These are phyloP conservation scores for Urocitellus parryii DNA, from an alignment of 2,113 vertebrate species.

Conservation along the genomic window DNA sequence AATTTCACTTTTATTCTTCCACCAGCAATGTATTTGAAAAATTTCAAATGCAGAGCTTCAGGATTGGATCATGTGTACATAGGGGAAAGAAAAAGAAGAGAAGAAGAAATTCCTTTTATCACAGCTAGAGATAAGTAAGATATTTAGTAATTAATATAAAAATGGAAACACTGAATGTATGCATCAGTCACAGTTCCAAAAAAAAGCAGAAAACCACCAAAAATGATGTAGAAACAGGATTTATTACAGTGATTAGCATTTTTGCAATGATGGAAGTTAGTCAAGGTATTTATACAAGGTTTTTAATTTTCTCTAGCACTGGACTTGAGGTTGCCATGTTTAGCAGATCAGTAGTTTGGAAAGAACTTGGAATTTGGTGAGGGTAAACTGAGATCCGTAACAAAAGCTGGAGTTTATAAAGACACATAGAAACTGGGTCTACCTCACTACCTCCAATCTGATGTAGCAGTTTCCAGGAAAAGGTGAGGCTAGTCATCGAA, in stretches of 20 bases:
- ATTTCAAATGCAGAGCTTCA: constrained; percentile 16
- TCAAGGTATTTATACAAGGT: background rate
- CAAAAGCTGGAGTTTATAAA: background rate
- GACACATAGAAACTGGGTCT: background rate
- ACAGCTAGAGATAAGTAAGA: background rate
- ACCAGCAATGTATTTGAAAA: background rate
- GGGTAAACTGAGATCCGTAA: background rate
- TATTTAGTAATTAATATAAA: constrained; percentile 1
- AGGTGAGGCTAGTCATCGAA: fast-evolving
- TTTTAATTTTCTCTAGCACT: background rate
- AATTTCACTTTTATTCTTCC: background rate
- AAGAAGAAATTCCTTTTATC: background rate
- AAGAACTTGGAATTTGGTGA: background rate
- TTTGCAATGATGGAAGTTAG: background rate
- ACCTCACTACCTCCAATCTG: background rate
- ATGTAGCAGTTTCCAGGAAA: background rate
- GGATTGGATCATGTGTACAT: background rate
- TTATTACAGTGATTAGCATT: background rate
- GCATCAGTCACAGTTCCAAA: background rate
- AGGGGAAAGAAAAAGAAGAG: background rate
- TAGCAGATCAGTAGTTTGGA: background rate
- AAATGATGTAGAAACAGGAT: background rate
- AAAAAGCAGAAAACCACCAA: background rate
- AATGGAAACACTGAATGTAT: background rate
- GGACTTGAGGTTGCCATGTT: background rate